Evolutionary conservation across 1,140 invertebrate genomes (phyloP), one percentile per base, ranked within the genome.

Genomic region (Diorhabda sublineata): DNA sequence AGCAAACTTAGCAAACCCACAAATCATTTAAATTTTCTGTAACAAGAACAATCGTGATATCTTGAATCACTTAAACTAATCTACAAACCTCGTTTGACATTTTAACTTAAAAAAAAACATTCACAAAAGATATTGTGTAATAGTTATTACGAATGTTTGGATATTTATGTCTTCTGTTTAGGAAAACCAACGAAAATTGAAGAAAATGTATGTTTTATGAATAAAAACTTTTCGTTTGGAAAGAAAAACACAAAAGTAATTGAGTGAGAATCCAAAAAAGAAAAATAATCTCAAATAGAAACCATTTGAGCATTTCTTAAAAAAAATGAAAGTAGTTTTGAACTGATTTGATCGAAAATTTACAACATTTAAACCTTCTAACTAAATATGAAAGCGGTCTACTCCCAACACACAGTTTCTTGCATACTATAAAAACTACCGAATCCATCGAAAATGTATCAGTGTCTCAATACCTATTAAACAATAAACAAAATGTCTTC

Each of bases 381-480:
- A 26, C 8, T n/a, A 58, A 41, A 41, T 8, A 26, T 41, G 26
- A 11, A 26, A 26, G 7, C 7, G 26, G 58, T 8, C 26, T 5
- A 26, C 7, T 11, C 7, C 2, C n/a, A 60, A 60, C 58, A 11
- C 42, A 60, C 11, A 60, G 11, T 42, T 60, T 60, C 9, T 41
- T 60, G 6, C 7, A 60, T 42, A 26, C 58, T 60, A 60, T 60
- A 60, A 60, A 60, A 42, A 60, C 58, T 60, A 26, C 58, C 9
- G 41, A 41, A 11, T 11, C 58, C 9, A 41, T 26, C 4, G 7
- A 42, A 60, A 60, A 41, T 60, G 58, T 60, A 60, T 60, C 58
- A 60, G 58, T 60, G 26, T 26, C 58, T 60, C 11, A 60, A 11
- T 42, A 60, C 26, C 58, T 60, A 42, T 41, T 41, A 3, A 11